Base-by-base conservation (phyloP, 1,140 invertebrate species). In the Drosophila grimshawi region DNA sequence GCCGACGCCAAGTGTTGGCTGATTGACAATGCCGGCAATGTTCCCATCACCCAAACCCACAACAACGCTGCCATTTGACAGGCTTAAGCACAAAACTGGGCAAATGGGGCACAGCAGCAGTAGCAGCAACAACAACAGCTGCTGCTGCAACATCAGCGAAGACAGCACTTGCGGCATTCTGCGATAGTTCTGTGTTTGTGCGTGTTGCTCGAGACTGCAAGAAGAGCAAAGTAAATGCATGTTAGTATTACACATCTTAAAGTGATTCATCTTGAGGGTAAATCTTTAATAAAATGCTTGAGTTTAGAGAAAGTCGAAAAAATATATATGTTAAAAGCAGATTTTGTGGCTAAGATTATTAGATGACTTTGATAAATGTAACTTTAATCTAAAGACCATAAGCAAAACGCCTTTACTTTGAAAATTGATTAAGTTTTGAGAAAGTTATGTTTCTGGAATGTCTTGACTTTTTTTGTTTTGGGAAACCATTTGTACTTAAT, bases 1-100 rank as follows among this genome's bases (percentile, higher is more conserved):
- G 35, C 65, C 61, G 6, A 27, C 55, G 19, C 73, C 49, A 5
- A 80, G 55, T 2, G 51, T 30, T 1, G 83, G 83, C 62, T 53
- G 53, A 68, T 77, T 88, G 33, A 51, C 41, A 49, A 45, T 81
- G 19, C 83, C 83, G 0, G 63, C 68, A 5, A 48, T 63, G n/a
- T 62, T 72, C 52, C 49, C 63, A 45, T 75, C 67, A 27, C 55
- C 53, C 35, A 62, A 37, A 27, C 64, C 49, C 5, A 41, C 68
- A 41, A 60, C 60, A 27, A 76, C 39, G 7, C 83, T 88, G 59
- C 78, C 71, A 30, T 86, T 86, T n/a, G 73, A 52, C 32, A 86
- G 73, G 33, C 73, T 88, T 10, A 82, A 45, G 2, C 46, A 55
- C 4, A 35, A 11, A 10, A 46, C 30, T n/a, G 39, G 30, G 66